Evolutionary conservation across 2,888 invertebrate species (phyloP).

Genomic region (Thymelicus lineola): DNA sequence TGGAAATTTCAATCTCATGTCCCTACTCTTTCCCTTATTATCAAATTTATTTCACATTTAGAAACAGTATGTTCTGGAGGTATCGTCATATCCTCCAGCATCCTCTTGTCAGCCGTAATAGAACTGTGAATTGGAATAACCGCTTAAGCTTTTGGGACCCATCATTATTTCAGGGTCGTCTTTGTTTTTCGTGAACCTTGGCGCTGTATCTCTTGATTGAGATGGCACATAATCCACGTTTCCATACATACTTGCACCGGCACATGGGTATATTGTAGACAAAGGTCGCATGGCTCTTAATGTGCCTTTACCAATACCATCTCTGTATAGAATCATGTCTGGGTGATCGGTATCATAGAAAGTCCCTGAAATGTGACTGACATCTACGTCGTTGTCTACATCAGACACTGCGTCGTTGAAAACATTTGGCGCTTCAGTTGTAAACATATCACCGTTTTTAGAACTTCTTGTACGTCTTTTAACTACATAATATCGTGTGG

Average conservation of each 20-base stretch:
- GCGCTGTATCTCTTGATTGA: slow-evolving; percentile 57
- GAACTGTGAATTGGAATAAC: slow-evolving; percentile 69
- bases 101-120: slow-evolving; percentile 74
- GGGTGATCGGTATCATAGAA: slow-evolving; percentile 79
- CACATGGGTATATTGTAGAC: slow-evolving; percentile 75
- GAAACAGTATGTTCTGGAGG: slow-evolving; percentile 67
- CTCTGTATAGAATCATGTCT: slow-evolving; percentile 78
- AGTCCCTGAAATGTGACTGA: slow-evolving; percentile 77
- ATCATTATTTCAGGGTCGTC: slow-evolving; percentile 62
- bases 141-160: slow-evolving; percentile 75
- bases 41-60: slow-evolving; percentile 45
- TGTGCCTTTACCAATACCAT: slow-evolving; percentile 69
- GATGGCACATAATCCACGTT: slow-evolving; percentile 69
- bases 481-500: slow-evolving; percentile 60
- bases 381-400: slow-evolving; percentile 74
- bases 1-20: too few species aligned
- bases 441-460: slow-evolving; percentile 77
- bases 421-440: slow-evolving; percentile 75
- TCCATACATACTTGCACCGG: slow-evolving; percentile 76
- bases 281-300: slow-evolving; percentile 76
- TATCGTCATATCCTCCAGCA: slow-evolving; percentile 49
- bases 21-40: too few species aligned
- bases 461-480: slow-evolving; percentile 58
- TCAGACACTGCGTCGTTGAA: slow-evolving; percentile 76
- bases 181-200: slow-evolving; percentile 62